phyloP scores from a whole-genome alignment of 1,140 invertebrate genomes.

The Drosophila sp. region DNA sequence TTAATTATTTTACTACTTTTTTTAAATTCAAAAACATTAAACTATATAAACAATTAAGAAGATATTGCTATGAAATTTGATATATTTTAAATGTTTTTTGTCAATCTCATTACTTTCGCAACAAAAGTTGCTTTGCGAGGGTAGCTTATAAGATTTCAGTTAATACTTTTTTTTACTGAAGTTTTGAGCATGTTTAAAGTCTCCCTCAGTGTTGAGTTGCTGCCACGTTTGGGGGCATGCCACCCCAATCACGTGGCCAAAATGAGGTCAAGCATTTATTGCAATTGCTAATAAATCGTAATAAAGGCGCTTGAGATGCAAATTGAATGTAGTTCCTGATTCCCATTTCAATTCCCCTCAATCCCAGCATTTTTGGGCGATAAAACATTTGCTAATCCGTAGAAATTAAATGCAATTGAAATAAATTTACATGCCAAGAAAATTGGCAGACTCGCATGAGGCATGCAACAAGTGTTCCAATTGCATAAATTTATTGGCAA shows the following conservation, averaged over 20 bases:
- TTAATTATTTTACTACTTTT: too few relatives aligned
- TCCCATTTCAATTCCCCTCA: not conserved
- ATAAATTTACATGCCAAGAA: slow-evolving; percentile 78
- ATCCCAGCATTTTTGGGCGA: slow-evolving; percentile 5
- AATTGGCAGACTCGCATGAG: slow-evolving; percentile 42
- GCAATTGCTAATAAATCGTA: slow-evolving; percentile 71
- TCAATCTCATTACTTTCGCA: too few relatives aligned
- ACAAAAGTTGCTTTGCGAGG: too few relatives aligned
- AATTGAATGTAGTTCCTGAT: slow-evolving; percentile 35
- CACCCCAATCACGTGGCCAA: slow-evolving; percentile 35
- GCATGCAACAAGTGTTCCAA: slow-evolving; percentile 77
- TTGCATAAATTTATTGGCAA: slow-evolving; percentile 83
- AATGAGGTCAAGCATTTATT: slow-evolving; percentile 40
- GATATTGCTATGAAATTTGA: too few relatives aligned
- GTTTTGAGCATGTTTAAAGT: not conserved
- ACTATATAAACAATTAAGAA: too few relatives aligned
- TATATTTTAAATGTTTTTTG: too few relatives aligned
- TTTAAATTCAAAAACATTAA: too few relatives aligned
- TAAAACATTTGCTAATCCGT: slow-evolving; percentile 63
- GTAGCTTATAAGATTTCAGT: too few relatives aligned
- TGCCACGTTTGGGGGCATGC: slow-evolving; percentile 6
- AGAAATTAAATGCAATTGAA: slow-evolving; percentile 83
- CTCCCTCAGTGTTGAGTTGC: not conserved
- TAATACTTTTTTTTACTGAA: too few relatives aligned
- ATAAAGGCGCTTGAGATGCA: slow-evolving; percentile 61